Evolutionary conservation across 2,888 invertebrate genomes (phyloP).

Genomic region (Halictus quadricinctus): DNA sequence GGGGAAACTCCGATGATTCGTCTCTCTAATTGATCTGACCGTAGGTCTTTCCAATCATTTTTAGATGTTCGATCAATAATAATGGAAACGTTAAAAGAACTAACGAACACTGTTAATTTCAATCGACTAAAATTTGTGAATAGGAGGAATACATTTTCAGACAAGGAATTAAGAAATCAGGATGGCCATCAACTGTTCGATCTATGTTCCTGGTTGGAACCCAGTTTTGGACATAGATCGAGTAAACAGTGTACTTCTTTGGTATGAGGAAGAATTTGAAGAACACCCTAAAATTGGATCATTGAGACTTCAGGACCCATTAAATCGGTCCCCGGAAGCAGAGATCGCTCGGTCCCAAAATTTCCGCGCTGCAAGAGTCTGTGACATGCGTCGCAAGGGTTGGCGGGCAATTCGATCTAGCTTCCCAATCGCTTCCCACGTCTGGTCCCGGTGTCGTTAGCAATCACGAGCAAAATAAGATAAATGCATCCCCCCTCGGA

Average conservation of each 20-base stretch:
- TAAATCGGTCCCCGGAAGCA: neutral
- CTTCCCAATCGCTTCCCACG: slow-evolving; percentile 5
- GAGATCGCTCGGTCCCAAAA: neutral
- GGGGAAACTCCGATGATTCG: neutral
- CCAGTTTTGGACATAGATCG: no score
- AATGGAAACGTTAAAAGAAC: no score
- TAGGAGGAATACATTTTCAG: no score
- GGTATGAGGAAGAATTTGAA: neutral
- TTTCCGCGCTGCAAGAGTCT: neutral
- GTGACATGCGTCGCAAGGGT: neutral
- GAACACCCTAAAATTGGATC: neutral
- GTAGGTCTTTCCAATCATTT: no score
- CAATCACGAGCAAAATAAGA: neutral
- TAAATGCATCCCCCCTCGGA: neutral
- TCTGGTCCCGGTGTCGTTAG: neutral
- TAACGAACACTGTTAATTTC: no score
- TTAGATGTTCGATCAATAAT: no score
- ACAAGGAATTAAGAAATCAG: no score
- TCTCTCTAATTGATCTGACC: no score
- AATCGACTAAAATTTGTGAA: no score
- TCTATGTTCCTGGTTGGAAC: no score
- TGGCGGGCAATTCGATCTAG: neutral
- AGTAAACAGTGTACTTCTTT: no score
- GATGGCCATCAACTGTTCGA: no score
- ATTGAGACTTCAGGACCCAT: neutral